Evolutionary conservation across 2,113 vertebrate species (phyloP).

Genomic region (Pristiophorus japonicus): DNA sequence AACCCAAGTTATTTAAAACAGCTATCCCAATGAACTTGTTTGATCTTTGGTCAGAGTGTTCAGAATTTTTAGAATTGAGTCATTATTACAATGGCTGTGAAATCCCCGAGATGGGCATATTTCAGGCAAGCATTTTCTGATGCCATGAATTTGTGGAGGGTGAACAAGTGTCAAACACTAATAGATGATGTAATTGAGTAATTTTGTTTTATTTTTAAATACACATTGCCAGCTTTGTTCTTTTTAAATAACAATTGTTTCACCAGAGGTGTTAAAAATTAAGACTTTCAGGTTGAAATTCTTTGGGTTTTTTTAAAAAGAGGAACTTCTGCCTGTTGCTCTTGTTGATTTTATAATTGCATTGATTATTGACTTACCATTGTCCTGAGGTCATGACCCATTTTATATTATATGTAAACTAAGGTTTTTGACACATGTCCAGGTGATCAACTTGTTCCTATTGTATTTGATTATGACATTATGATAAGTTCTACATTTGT

Average conservation of each 20-base stretch:
- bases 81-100: not conserved
- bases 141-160: too few species aligned
- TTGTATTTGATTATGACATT: not conserved
- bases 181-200: not conserved
- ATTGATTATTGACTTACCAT: not conserved
- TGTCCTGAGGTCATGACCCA: not conserved
- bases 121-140: too few species aligned
- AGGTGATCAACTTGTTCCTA: not conserved
- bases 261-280: not conserved
- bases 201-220: not conserved
- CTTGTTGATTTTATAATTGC: not conserved
- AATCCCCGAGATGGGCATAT: not conserved
- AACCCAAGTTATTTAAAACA: conserved; percentile 7
- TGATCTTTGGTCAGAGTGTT: not conserved
- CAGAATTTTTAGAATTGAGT: not conserved
- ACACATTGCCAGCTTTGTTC: not conserved
- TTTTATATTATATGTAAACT: not conserved
- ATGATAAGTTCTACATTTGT: not conserved
- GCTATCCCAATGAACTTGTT: not conserved
- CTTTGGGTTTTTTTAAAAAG: not conserved
- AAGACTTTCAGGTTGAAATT: not conserved
- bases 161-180: not conserved
- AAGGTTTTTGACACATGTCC: not conserved
- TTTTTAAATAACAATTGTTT: not conserved
- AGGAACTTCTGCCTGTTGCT: not conserved